A percentile compares a stretch with the other conserved stretches of the same genome.
Conservation (phyloP, 2,888 invertebrate species). For the Maniola hyperantus region DNA sequence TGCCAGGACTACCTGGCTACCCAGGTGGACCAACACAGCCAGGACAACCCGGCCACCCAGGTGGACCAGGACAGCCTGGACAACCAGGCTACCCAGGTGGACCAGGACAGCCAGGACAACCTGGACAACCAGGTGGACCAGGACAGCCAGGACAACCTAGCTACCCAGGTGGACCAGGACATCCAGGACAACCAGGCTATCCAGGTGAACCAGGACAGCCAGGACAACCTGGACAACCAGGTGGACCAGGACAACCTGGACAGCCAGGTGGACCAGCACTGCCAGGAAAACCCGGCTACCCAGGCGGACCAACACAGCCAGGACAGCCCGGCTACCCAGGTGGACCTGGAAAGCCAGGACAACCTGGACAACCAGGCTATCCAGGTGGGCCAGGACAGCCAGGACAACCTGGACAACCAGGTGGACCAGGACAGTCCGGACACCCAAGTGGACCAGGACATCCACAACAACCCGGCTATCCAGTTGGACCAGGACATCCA, state of each 20-base stretch:
- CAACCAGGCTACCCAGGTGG: constrained; percentile 39
- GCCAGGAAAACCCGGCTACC: constrained; percentile 34
- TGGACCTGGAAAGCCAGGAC: constrained; percentile 50
- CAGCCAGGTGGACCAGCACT: constrained; percentile 7
- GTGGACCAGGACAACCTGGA: constrained; percentile 23
- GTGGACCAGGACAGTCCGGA: constrained; percentile 31
- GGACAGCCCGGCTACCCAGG: constrained; percentile 33
- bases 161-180: constrained; percentile 40
- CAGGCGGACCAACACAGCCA: constrained; percentile 29
- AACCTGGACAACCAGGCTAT: constrained; percentile 41
- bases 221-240: constrained; percentile 10
- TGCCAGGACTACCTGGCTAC: constrained; percentile 50
- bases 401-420: constrained; percentile 38
- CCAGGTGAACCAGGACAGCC: constrained; percentile 28
- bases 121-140: constrained; percentile 40
- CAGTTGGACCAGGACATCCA: constrained; percentile 39
- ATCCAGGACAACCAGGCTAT: constrained; percentile 43
- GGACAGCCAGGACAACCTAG: constrained; percentile 41
- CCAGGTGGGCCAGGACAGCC: constrained; percentile 39
- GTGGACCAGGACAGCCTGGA: constrained; percentile 62
- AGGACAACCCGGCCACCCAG: constrained; percentile 44
- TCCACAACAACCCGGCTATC: constrained; percentile 39
- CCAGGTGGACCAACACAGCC: constrained; percentile 44
- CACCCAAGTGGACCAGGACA: constrained; percentile 33
- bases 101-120: constrained; percentile 41